phyloP scores from a whole-genome alignment of 2,888 invertebrate species.

The Acrobasis repandana region DNA sequence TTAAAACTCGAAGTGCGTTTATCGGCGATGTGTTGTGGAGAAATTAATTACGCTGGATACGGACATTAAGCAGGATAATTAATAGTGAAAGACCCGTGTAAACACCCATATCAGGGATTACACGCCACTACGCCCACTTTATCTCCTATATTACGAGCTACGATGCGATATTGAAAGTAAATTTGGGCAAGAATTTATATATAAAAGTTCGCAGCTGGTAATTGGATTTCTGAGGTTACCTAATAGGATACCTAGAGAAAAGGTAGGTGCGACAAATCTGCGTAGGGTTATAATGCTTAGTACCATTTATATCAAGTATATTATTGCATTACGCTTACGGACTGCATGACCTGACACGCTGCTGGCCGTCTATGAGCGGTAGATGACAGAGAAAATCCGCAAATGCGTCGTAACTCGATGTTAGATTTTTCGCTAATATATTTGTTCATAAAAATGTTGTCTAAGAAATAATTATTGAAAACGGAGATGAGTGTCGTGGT shows the following conservation, averaged over 20 bases:
- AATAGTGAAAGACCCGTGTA: constrained; percentile 49
- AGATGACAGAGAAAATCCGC: no score
- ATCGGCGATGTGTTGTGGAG: constrained; percentile 50
- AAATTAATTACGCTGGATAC: constrained; percentile 61
- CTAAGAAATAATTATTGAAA: no score
- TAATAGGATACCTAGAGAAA: neutral
- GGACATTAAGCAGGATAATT: constrained; percentile 57
- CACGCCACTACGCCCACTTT: constrained; percentile 41
- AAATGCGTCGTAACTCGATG: no score
- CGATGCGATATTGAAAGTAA: neutral
- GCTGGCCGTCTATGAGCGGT: no score
- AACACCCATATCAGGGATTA: constrained; percentile 49
- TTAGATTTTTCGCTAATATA: no score
- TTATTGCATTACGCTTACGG: no score
- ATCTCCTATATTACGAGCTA: constrained; percentile 33
- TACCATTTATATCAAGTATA: no score
- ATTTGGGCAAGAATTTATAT: neutral
- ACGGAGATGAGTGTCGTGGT: no score
- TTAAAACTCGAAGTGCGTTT: constrained; percentile 52
- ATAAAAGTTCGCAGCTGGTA: constrained; percentile 3
- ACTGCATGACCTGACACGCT: no score
- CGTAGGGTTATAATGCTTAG: no score
- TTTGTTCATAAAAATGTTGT: no score
- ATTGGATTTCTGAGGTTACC: constrained; percentile 1
- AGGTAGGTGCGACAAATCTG: no score